phyloP scores from a whole-genome alignment of 2,797 vertebrate species.

The Darevskia nairensis region DNA sequence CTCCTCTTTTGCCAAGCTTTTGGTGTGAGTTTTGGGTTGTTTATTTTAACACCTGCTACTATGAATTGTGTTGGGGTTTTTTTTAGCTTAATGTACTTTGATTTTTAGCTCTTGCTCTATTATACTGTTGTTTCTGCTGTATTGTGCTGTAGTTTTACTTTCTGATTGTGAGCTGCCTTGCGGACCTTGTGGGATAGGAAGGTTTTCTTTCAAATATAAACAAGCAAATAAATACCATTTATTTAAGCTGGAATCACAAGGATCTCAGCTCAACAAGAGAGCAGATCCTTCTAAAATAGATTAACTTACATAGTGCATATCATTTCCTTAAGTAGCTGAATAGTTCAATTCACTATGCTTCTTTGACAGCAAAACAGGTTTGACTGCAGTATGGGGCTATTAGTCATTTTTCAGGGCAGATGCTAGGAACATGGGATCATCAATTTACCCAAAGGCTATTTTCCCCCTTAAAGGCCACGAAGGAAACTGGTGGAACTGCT shows the following conservation, averaged over 20 bases:
- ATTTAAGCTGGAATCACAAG: not conserved
- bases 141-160: not conserved
- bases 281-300: not conserved
- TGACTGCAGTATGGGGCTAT: not conserved
- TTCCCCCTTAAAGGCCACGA: not conserved
- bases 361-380: not conserved
- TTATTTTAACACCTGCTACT: not conserved
- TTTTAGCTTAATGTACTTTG: not conserved
- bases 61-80: not conserved
- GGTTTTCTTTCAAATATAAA: not conserved
- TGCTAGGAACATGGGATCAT: not conserved
- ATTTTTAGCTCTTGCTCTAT: not conserved
- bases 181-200: not conserved
- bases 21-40: not conserved
- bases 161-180: not conserved
- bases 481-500: not conserved
- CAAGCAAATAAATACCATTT: not conserved
- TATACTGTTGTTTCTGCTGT: not conserved
- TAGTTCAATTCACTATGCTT: not conserved
- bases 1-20: not conserved
- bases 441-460: not conserved
- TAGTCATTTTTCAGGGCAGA: conserved; percentile 2
- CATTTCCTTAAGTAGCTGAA: not conserved
- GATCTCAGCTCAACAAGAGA: not conserved
- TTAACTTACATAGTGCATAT: not conserved